phyloP scores from a whole-genome alignment of 2,113 vertebrate genomes.

The Mastomys coucha region DNA sequence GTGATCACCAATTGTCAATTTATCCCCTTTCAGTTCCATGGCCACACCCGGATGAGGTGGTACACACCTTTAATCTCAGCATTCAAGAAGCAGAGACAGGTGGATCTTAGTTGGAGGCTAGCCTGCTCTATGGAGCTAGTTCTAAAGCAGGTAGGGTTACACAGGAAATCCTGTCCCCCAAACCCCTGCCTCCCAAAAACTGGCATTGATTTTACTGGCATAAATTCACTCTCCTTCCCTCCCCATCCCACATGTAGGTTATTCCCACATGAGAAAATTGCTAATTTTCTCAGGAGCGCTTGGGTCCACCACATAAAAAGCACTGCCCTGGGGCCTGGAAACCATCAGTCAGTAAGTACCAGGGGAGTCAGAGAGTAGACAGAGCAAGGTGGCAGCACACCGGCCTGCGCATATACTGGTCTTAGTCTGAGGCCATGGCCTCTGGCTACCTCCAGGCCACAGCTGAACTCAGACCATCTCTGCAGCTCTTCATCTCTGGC shows the following conservation, averaged over 20 bases:
- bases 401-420: neutral
- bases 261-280: too few species aligned
- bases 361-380: too few species aligned
- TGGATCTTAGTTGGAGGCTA: neutral
- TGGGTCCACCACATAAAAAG: neutral
- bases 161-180: neutral
- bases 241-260: neutral
- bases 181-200: neutral
- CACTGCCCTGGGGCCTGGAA: neutral
- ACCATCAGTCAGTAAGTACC: neutral
- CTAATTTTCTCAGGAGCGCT: neutral
- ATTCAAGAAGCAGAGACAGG: neutral
- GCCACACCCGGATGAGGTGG: neutral
- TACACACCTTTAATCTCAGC: neutral
- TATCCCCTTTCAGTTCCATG: neutral
- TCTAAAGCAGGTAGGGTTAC: neutral
- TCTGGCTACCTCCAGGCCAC: neutral
- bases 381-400: neutral
- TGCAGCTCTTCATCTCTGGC: neutral
- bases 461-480: neutral
- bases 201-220: neutral
- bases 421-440: neutral
- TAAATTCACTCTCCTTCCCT: neutral
- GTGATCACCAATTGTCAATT: neutral
- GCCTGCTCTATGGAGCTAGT: neutral